These are phyloP conservation scores for Onthophagus taurus DNA, from an alignment of 1,140 invertebrate species.

Conservation along the genomic window DNA sequence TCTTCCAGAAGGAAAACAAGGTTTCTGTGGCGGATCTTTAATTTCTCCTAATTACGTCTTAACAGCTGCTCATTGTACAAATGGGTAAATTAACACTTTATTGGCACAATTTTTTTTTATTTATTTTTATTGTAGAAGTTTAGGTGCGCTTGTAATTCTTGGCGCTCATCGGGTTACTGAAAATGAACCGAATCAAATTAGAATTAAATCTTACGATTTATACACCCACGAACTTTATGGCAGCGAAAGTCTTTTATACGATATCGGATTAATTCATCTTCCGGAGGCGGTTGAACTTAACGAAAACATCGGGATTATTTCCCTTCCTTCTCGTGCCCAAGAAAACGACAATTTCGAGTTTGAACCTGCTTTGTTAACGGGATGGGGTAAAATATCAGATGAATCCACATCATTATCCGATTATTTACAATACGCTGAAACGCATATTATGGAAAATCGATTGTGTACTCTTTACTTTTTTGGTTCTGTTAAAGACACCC, in stretches of 20 bases:
- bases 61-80: slow-evolving; percentile 49
- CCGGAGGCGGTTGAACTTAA: not conserved
- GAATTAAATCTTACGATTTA: slow-evolving; percentile 8
- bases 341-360: not conserved
- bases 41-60: slow-evolving; percentile 45
- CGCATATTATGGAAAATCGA: not conserved
- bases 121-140: slow-evolving; percentile 8
- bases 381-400: not conserved
- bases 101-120: not conserved
- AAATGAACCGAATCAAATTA: slow-evolving; percentile 2
- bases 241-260: not conserved
- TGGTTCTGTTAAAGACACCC: not conserved
- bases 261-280: slow-evolving; percentile 13
- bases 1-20: slow-evolving; percentile 27
- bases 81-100: slow-evolving; percentile 16
- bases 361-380: not conserved
- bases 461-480: not conserved
- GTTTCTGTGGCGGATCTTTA: slow-evolving; percentile 52
- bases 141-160: slow-evolving; percentile 7
- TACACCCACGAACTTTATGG: slow-evolving; percentile 7
- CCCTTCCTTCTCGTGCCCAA: not conserved
- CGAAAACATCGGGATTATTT: not conserved
- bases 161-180: slow-evolving; percentile 11
- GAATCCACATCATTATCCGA: not conserved
- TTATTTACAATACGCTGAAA: not conserved